Evolutionary conservation across 1,140 invertebrate species (phyloP).

Genomic region (Ephestia elutella): DNA sequence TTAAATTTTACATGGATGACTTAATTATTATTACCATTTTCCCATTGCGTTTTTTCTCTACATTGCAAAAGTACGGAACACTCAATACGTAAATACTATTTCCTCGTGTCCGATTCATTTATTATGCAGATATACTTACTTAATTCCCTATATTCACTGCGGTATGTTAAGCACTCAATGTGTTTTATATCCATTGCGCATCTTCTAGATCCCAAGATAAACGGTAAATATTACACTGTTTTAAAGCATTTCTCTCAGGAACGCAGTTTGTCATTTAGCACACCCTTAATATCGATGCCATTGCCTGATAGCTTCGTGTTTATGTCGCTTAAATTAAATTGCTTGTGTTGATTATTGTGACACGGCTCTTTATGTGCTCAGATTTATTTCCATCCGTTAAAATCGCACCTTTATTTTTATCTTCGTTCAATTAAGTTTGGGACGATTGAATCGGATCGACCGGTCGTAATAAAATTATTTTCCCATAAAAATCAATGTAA

Average conservation of each 20-base stretch:
- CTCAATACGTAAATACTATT: not conserved
- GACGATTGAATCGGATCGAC: not conserved
- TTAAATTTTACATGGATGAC: too few relatives aligned
- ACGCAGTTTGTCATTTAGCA: constrained; percentile 68
- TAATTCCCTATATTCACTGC: constrained; percentile 26
- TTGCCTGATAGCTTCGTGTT: constrained; percentile 60
- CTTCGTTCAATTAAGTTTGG: not conserved
- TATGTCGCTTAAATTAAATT: constrained; percentile 71
- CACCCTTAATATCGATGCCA: constrained; percentile 65
- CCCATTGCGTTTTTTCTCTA: not conserved
- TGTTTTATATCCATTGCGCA: constrained; percentile 41
- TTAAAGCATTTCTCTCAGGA: constrained; percentile 59
- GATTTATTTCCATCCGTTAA: constrained; percentile 42
- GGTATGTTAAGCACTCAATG: constrained; percentile 39
- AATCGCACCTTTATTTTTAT: not conserved
- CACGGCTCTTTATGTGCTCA: constrained; percentile 50
- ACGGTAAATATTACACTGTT: constrained; percentile 58
- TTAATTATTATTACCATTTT: not conserved
- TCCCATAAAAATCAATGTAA: constrained; percentile 71
- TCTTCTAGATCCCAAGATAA: constrained; percentile 52
- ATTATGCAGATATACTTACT: constrained; percentile 32
- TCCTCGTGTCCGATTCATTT: not conserved
- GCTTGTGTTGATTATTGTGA: constrained; percentile 64
- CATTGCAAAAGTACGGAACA: not conserved
- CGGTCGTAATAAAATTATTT: constrained; percentile 56